These are phyloP conservation scores for Drosophila mettleri DNA, from an alignment of 2,888 invertebrate genomes.

Conservation along the genomic window DNA sequence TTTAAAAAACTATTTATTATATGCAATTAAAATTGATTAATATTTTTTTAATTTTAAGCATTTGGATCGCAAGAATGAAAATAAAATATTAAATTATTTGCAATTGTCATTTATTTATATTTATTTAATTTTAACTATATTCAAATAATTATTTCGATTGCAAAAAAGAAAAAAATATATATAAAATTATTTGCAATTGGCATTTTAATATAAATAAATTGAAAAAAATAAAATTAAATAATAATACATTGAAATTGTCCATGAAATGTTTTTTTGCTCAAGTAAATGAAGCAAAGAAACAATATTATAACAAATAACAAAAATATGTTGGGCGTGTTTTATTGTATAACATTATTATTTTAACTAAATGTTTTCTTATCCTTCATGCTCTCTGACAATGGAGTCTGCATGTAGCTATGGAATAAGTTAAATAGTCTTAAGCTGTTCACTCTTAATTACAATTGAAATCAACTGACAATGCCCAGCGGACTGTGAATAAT, in stretches of 20 bases:
- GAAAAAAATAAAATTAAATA: not conserved
- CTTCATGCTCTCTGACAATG: not conserved
- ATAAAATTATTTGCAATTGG: no score
- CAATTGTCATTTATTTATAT: no score
- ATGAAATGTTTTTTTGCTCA: not conserved
- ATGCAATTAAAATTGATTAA: no score
- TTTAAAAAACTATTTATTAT: no score
- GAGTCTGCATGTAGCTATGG: not conserved
- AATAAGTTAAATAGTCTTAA: constrained; percentile 5
- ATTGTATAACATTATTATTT: not conserved
- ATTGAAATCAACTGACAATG: constrained; percentile 36
- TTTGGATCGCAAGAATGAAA: no score
- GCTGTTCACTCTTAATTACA: constrained; percentile 25
- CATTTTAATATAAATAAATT: not conserved
- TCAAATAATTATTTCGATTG: no score
- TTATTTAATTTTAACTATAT: no score
- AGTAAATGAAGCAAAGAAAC: not conserved
- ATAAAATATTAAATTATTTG: no score
- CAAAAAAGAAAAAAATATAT: no score
- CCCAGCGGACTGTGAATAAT: constrained; percentile 56
- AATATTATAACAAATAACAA: no score
- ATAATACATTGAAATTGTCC: not conserved
- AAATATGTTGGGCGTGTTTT: not conserved
- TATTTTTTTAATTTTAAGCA: no score
- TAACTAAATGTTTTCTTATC: not conserved